Percentiles rank a stretch among this genome's conserved stretches.
phyloP scores from a whole-genome alignment of 2,888 invertebrate species.

The Lycaena phlaeas region DNA sequence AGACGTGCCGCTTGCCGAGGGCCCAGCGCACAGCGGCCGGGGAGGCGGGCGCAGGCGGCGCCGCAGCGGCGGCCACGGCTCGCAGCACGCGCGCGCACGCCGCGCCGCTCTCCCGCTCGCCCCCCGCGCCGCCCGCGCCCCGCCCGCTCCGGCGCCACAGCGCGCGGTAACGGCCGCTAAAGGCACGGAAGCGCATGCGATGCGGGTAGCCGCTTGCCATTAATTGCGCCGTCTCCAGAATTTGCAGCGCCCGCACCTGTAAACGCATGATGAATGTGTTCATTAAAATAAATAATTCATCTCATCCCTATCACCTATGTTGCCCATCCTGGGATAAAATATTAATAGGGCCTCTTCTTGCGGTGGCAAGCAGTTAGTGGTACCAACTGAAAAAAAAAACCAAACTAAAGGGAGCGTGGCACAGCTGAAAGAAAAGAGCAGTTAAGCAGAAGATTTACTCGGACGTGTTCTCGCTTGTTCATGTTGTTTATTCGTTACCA shows the following conservation, averaged over 20 bases:
- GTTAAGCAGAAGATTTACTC: too few relatives aligned
- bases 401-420: too few relatives aligned
- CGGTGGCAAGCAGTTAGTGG: too few relatives aligned
- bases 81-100: conserved; percentile 83
- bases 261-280: too few relatives aligned
- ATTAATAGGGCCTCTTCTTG: too few relatives aligned
- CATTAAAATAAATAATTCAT: too few relatives aligned
- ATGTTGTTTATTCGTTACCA: too few relatives aligned
- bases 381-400: too few relatives aligned
- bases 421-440: too few relatives aligned
- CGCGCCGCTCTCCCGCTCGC: conserved; percentile 65
- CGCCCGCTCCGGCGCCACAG: conserved; percentile 88
- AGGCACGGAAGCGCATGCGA: conserved; percentile 94
- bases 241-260: conserved; percentile 86
- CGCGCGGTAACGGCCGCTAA: conserved; percentile 88
- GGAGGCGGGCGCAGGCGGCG: conserved; percentile 82
- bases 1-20: conserved; percentile 92
- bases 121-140: conserved; percentile 73
- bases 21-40: conserved; percentile 83
- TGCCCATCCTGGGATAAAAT: too few relatives aligned
- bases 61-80: conserved; percentile 84
- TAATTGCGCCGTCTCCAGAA: conserved; percentile 94
- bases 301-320: too few relatives aligned
- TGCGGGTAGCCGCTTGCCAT: conserved; percentile 97
- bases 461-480: too few relatives aligned